These are phyloP conservation scores for Anser cygnoides DNA, from an alignment of 2,113 vertebrate genomes.

Conservation along the genomic window DNA sequence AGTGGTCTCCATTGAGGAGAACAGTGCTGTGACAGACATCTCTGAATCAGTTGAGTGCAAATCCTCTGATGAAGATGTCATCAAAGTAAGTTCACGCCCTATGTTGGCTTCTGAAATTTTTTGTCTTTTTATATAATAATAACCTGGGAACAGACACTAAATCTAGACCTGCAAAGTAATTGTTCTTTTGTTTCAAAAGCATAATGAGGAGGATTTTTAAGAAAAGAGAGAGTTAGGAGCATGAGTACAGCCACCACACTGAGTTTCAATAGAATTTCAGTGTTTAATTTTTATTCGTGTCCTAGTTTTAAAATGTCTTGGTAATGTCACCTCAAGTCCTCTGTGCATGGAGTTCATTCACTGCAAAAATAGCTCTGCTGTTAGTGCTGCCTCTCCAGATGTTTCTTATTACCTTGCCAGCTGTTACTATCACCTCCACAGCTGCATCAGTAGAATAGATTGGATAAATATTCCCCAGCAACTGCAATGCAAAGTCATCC, in stretches of 20 bases:
- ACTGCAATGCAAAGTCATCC: neutral
- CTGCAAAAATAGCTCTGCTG: neutral
- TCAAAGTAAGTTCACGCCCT: conserved; percentile 82
- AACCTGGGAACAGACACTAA: neutral
- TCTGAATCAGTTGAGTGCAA: conserved; percentile 89
- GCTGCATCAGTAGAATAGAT: neutral
- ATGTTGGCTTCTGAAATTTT: neutral
- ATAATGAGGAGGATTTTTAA: neutral
- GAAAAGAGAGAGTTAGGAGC: neutral
- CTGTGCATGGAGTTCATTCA: neutral
- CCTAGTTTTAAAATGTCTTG: neutral
- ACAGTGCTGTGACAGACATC: conserved; percentile 83
- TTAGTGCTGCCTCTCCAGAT: neutral
- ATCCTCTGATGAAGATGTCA: conserved; percentile 87
- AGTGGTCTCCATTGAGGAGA: conserved; percentile 89
- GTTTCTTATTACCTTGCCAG: conserved; percentile 13
- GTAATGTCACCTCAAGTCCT: neutral
- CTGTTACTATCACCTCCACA: neutral
- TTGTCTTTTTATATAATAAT: rapidly evolving
- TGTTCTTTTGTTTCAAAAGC: neutral
- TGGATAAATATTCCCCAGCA: neutral
- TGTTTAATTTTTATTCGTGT: neutral
- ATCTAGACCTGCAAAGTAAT: neutral
- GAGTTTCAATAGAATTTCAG: neutral
- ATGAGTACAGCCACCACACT: neutral